Evolutionary conservation across 2,888 invertebrate species (phyloP).

Genomic region (Tenthredo mesomela): DNA sequence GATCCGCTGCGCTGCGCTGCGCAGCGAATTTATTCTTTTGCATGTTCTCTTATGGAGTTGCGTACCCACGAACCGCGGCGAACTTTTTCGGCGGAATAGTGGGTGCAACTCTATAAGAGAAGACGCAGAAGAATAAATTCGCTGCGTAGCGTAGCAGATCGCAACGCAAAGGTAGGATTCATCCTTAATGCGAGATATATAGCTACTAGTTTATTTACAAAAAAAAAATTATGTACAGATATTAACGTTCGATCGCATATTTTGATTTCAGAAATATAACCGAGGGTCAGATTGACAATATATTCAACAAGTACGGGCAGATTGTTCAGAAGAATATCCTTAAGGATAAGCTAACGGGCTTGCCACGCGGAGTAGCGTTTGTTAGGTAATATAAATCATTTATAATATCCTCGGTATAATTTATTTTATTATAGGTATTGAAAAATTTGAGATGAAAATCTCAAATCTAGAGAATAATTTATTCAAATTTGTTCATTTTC

Average conservation of each 20-base stretch:
- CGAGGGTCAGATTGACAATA: conserved; percentile 89
- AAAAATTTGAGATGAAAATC: neutral
- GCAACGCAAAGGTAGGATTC: too few species aligned
- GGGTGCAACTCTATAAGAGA: too few species aligned
- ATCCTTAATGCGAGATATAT: neutral
- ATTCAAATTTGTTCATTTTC: neutral
- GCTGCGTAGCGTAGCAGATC: too few species aligned
- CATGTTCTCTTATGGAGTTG: too few species aligned
- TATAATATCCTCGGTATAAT: neutral
- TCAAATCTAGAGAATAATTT: neutral
- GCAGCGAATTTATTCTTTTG: too few species aligned
- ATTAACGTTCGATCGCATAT: neutral
- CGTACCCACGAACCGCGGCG: too few species aligned
- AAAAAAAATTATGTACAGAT: too few species aligned
- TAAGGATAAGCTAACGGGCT: conserved; percentile 92
- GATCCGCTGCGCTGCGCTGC: too few species aligned
- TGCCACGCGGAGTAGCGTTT: conserved; percentile 95
- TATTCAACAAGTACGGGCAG: conserved; percentile 93
- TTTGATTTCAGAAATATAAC: conserved; percentile 82
- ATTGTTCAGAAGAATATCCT: conserved; percentile 96
- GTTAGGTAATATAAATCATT: conserved; percentile 83
- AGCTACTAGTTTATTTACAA: neutral
- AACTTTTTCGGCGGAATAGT: too few species aligned
- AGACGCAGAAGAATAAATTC: too few species aligned
- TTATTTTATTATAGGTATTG: too few species aligned